Conservation (phyloP, 2,113 vertebrate species). For the Chinchilla lanigera region DNA sequence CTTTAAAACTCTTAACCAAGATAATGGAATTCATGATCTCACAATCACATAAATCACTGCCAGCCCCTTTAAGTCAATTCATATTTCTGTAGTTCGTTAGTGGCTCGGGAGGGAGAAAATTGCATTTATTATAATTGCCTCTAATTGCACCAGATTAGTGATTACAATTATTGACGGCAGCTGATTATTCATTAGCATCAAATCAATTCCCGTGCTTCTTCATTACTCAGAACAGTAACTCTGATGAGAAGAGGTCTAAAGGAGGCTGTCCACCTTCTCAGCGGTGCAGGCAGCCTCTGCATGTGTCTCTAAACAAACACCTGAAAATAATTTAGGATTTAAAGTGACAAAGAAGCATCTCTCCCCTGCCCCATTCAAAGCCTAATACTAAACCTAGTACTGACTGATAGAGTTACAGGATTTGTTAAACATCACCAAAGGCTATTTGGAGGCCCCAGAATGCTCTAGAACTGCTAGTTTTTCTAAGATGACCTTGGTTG, state of each 20-base stretch:
- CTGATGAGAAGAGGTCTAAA: constrained; percentile 86
- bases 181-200: constrained; percentile 93
- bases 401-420: background rate
- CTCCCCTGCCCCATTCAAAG: background rate
- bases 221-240: constrained; percentile 87
- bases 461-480: background rate
- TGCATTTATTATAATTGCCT: constrained; percentile 93
- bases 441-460: constrained; percentile 63
- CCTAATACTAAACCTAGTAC: background rate
- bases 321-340: constrained; percentile 72
- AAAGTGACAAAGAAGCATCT: background rate
- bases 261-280: constrained; percentile 73
- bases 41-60: constrained; percentile 86
- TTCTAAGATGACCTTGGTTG: background rate
- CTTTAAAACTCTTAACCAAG: constrained; percentile 81
- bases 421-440: constrained; percentile 49
- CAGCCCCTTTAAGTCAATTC: constrained; percentile 89
- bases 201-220: constrained; percentile 88
- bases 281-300: constrained; percentile 32
- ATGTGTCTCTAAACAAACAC: constrained; percentile 64
- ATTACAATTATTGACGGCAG: constrained; percentile 93
- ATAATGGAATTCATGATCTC: constrained; percentile 84
- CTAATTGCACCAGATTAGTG: constrained; percentile 93
- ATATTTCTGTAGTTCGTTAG: constrained; percentile 91
- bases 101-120: constrained; percentile 90